These are phyloP conservation scores for Etheostoma perlongum DNA, from an alignment of 2,797 vertebrate genomes.

Conservation along the genomic window DNA sequence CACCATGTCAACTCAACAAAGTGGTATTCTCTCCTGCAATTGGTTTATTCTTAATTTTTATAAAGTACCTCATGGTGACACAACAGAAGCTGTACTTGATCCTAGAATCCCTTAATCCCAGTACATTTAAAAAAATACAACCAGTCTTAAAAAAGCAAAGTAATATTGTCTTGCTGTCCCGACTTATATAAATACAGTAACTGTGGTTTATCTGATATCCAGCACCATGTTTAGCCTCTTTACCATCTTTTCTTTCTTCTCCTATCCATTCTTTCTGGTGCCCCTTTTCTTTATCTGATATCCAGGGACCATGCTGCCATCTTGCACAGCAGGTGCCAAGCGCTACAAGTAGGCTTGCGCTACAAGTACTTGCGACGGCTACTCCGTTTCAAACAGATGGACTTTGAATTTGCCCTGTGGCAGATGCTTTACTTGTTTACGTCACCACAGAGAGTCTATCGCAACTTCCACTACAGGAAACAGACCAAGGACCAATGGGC, in stretches of 20 bases:
- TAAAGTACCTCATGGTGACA: background rate
- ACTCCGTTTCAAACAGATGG: conserved; percentile 94
- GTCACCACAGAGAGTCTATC: conserved; percentile 96
- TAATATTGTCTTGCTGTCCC: background rate
- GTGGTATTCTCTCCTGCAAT: background rate
- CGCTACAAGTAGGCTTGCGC: conserved; percentile 98
- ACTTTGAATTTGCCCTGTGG: conserved; percentile 98
- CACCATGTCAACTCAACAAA: background rate
- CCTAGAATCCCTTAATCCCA: background rate
- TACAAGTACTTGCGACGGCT: conserved; percentile 96
- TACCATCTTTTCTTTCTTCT: background rate
- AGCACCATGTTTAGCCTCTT: too few species aligned
- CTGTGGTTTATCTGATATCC: too few species aligned
- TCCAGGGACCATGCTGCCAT: conserved; percentile 91
- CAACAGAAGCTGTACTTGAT: background rate
- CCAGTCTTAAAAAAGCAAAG: background rate
- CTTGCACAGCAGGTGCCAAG: conserved; percentile 92
- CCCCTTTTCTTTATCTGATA: background rate
- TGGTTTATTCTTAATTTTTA: background rate
- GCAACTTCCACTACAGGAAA: conserved; percentile 98
- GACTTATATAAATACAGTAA: background rate
- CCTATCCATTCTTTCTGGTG: background rate
- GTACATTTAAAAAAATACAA: background rate
- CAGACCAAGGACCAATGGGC: conserved; percentile 99
- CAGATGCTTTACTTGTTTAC: conserved; percentile 99